Base-by-base conservation (phyloP, 1,140 invertebrate species). In the Conus betulinus region DNA sequence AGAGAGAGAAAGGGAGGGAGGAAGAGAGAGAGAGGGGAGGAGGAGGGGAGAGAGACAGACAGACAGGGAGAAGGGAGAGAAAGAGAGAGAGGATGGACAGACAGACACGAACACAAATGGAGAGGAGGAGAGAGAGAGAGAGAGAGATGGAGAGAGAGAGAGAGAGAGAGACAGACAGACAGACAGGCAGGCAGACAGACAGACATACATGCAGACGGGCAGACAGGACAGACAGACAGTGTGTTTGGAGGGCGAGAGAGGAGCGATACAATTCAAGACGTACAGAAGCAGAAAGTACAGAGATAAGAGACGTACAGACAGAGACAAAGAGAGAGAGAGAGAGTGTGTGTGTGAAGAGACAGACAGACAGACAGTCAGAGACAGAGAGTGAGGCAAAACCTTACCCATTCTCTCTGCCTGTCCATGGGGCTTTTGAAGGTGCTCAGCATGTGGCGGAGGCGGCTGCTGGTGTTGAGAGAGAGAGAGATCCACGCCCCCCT, bases 401-500 rank as follows among this genome's bases (percentile, higher is more conserved):
- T 84, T 25, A 84, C 67, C 79, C 39, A 51, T 23, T 74, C 67
- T 23, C 25, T 71, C 63, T 25, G 60, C n/a, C 67, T 84, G 10
- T 84, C 81, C 57, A 27, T 10, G 25, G 81, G 79, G 55, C 67
- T 84, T 84, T 74, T 84, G 27, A 83, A 76, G 17, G 79, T 84
- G 27, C 39, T 60, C 63, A 90, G 27, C 20, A 88, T 86, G 53
- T 88, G 15, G 2, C 87, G 1, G 82, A 90, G 8, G 87, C 88
- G 11, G 85, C 53, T n/a, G 53, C 88, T 88, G 20, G 85, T 90
- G 79, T 88, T 90, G 60, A 88, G 88, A 5, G 86, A 88, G 23
- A n/a, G n/a, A n/a, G n/a, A n/a, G n/a, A n/a, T 90, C 88, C 76
- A 63, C 84, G 15, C 87, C 90, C 51, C 87, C 90, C 51, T 90